Evolutionary conservation across 2,888 invertebrate genomes (phyloP).

Genomic region (Pedicia rivosa): DNA sequence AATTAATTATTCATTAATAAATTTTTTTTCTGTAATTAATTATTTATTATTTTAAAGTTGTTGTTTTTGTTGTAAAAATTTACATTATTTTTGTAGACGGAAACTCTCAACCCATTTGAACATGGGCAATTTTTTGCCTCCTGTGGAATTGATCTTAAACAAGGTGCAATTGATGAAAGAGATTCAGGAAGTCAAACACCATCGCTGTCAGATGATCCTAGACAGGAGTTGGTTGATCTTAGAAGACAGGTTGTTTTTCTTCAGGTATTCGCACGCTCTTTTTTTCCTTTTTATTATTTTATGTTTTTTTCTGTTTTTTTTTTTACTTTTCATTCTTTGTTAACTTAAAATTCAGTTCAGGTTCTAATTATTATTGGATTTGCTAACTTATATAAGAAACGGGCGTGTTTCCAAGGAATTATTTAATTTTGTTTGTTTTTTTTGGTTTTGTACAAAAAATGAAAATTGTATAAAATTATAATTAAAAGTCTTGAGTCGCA

Average conservation of each 20-base stretch:
- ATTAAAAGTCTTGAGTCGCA: too few species aligned
- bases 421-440: too few species aligned
- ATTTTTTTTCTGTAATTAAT: slow-evolving; percentile 2
- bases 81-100: slow-evolving; percentile 41
- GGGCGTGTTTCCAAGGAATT: too few species aligned
- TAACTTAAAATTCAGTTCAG: too few species aligned
- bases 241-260: slow-evolving; percentile 67
- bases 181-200: slow-evolving; percentile 38
- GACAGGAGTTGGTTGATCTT: slow-evolving; percentile 61
- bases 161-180: slow-evolving; percentile 29
- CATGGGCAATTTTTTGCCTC: slow-evolving; percentile 46
- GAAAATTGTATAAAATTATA: too few species aligned
- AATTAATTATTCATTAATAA: slow-evolving; percentile 25
- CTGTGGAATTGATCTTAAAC: slow-evolving; percentile 39
- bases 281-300: slow-evolving; percentile 5
- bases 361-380: too few species aligned
- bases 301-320: slow-evolving; percentile 8
- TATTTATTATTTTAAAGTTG: slow-evolving; percentile 4
- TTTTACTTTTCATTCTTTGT: background rate
- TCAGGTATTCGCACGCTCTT: slow-evolving; percentile 41
- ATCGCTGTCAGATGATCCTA: slow-evolving; percentile 35
- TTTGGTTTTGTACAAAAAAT: too few species aligned
- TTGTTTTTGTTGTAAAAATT: too few species aligned
- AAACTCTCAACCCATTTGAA: slow-evolving; percentile 80
- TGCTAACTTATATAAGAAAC: too few species aligned